Evolutionary conservation across 2,888 invertebrate species (phyloP), one percentile per base, ranked within the genome.

Genomic region (Cephus pygmeus): DNA sequence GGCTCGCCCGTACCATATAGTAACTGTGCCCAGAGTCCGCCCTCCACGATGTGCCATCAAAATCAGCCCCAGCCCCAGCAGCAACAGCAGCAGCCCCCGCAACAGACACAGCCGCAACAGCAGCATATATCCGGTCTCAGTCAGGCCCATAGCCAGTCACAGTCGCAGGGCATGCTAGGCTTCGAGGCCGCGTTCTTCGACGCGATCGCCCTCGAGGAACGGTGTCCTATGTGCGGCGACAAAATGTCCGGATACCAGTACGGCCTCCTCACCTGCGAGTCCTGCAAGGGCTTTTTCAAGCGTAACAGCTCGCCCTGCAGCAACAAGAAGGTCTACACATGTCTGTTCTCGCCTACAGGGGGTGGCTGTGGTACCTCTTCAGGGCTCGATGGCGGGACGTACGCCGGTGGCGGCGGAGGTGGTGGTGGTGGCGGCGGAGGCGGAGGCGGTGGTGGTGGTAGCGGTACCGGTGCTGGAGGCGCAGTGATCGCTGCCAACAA

Each of bases 231-330:
- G 87, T 95, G 95, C 91, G 95, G 95, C 40, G 95, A 95, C 90
- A 95, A 94, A 90, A 95, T 95, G 87, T 95, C 95, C 82, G 95
- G 95, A 84, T 96, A 95, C 90, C 95, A 96, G 89, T 96, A 96
- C 91, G 95, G 95, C 76, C 93, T 96, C 79, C 93, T 95, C 77
- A 96, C 95, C 81, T 96, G 96, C 92, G 96, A 96, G 89, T 94
- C 94, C 83, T 96, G 96, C 92, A 96, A 96, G 91, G 94, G 95
- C 69, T 95, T 95, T 91, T 95, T 95, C 92, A 95, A 95, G 91
- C 93, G 96, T 83, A 95, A 89, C 86, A 89, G 84, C 80, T 90
- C 91, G 79, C 91, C 96, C 81, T 95, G 95, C 80, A 95, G 95
- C 91, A 95, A 94, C 92, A 95, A 95, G 91, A 96, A 96, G 91